These are phyloP conservation scores for Neuroterus valhalla DNA, from an alignment of 1,140 invertebrate species.

Conservation along the genomic window DNA sequence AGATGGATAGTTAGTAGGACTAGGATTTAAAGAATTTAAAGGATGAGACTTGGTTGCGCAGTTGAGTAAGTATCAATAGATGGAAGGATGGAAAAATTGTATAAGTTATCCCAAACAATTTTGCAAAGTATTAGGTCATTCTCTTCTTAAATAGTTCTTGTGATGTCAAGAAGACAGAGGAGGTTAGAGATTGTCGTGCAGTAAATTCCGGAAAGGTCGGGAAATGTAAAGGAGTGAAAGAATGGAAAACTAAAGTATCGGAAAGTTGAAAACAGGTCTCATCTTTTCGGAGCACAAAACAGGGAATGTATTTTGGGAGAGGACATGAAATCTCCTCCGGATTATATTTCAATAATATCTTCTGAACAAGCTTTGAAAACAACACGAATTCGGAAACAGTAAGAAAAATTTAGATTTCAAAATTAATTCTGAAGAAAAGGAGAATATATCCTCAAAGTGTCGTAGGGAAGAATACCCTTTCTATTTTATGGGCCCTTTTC, in stretches of 20 bases:
- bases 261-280: background rate
- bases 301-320: background rate
- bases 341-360: background rate
- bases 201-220: background rate
- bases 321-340: background rate
- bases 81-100: too few species aligned
- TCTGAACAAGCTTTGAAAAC: background rate
- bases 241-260: background rate
- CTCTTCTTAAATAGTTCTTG: background rate
- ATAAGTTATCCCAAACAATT: background rate
- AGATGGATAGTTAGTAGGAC: too few species aligned
- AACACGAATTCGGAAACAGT: background rate
- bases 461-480: background rate
- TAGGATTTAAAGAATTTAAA: too few species aligned
- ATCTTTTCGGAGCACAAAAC: background rate
- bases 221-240: background rate
- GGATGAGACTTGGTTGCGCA: too few species aligned
- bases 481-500: background rate
- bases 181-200: background rate
- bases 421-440: background rate
- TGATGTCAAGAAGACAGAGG: background rate
- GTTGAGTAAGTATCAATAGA: too few species aligned
- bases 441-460: slow-evolving; percentile 9
- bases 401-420: background rate
- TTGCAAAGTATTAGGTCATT: background rate